Conservation (phyloP, 2,888 invertebrate species). For the Drosophila leonis region DNA sequence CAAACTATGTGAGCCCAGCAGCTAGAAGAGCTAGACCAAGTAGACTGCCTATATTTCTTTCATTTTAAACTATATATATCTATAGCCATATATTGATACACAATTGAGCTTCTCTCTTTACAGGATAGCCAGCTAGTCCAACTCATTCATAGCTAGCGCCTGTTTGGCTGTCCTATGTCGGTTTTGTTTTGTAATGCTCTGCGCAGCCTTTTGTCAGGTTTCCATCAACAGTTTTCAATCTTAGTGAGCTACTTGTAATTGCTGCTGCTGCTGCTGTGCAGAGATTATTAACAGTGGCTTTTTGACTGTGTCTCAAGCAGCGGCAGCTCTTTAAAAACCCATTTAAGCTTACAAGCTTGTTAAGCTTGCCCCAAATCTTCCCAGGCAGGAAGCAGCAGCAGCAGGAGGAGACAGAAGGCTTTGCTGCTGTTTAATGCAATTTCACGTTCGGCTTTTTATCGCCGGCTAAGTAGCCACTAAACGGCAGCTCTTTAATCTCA, state of each 20-base stretch:
- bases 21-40: background rate
- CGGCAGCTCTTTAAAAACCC: slow-evolving; percentile 78
- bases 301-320: slow-evolving; percentile 30
- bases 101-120: background rate
- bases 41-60: background rate
- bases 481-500: slow-evolving; percentile 82
- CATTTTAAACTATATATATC: too few relatives aligned
- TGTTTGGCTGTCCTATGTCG: slow-evolving; percentile 4
- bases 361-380: slow-evolving; percentile 77
- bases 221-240: slow-evolving; percentile 64
- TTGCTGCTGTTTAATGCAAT: slow-evolving; percentile 69
- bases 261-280: slow-evolving; percentile 61
- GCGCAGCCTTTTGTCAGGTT: slow-evolving; percentile 43
- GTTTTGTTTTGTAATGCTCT: background rate
- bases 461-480: slow-evolving; percentile 79
- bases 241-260: slow-evolving; percentile 72
- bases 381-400: slow-evolving; percentile 2
- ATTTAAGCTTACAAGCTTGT: slow-evolving; percentile 77
- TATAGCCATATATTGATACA: background rate
- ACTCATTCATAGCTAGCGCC: background rate
- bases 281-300: slow-evolving; percentile 65
- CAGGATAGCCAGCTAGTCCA: slow-evolving; percentile 2
- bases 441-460: slow-evolving; percentile 77
- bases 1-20: background rate
- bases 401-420: background rate